A percentile compares a stretch with the other conserved stretches of the same genome.
These are phyloP conservation scores for Papilio elwesi DNA, from an alignment of 2,888 invertebrate species.

Conservation along the genomic window DNA sequence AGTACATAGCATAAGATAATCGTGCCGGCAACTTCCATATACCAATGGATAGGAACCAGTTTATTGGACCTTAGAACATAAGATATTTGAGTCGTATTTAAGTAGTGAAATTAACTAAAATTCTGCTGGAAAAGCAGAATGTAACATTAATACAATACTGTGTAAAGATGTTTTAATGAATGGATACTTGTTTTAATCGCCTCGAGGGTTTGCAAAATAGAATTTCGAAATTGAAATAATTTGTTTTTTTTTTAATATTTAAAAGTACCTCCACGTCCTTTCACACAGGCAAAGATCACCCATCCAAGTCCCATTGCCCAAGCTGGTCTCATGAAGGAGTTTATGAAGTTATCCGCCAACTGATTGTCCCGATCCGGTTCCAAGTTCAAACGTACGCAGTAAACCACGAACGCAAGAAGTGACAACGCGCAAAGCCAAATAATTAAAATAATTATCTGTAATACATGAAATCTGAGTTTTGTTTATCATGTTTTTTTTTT, in stretches of 20 bases:
- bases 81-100: background rate
- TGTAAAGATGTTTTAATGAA: background rate
- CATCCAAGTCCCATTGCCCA: conserved; percentile 77
- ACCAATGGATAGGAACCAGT: conserved; percentile 73
- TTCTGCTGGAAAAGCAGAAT: background rate
- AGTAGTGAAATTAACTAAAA: background rate
- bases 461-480: background rate
- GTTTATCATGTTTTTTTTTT: too few species aligned
- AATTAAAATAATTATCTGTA: conserved; percentile 14
- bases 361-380: conserved; percentile 60
- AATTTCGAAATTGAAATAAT: too few species aligned
- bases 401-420: conserved; percentile 45
- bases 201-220: too few species aligned
- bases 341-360: conserved; percentile 57
- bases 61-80: conserved; percentile 61
- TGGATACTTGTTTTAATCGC: too few species aligned
- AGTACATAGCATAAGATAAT: conserved; percentile 82
- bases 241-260: too few species aligned
- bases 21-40: conserved; percentile 79
- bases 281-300: conserved; percentile 75
- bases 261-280: conserved; percentile 71
- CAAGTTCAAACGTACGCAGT: conserved; percentile 54
- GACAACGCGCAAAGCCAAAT: conserved; percentile 22
- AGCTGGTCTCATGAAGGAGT: conserved; percentile 65
- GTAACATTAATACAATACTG: background rate